Percentiles rank a stretch among this genome's conserved stretches.
Conservation (phyloP, 2,797 vertebrate species). For the Acipenser ruthenus region DNA sequence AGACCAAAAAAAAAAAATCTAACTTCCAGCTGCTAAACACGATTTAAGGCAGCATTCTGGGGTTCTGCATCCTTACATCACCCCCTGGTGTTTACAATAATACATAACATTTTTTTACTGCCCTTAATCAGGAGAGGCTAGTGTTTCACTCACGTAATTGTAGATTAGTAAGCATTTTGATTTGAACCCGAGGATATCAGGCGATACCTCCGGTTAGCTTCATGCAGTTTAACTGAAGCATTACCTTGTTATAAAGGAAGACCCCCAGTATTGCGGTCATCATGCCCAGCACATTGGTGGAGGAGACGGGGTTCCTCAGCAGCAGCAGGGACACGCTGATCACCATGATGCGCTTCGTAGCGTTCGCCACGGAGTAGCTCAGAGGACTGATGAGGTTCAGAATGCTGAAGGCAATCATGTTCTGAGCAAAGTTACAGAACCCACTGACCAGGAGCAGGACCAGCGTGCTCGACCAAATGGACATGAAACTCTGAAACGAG, state of each 20-base stretch:
- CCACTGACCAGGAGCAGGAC: conserved; percentile 87
- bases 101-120: conserved; percentile 6
- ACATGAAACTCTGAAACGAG: conserved; percentile 55
- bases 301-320: conserved; percentile 86
- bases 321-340: conserved; percentile 90
- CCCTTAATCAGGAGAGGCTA: too few species aligned
- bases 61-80: too few species aligned
- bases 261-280: conserved; percentile 93
- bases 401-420: conserved; percentile 94
- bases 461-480: conserved; percentile 74
- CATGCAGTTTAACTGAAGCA: background rate
- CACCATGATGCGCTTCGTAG: conserved; percentile 96
- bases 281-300: conserved; percentile 89
- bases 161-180: too few species aligned
- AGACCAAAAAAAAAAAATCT: too few species aligned
- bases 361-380: conserved; percentile 95
- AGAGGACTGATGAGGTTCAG: conserved; percentile 92
- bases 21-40: too few species aligned
- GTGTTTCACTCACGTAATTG: too few species aligned
- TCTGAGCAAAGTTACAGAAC: conserved; percentile 97
- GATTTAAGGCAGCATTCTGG: too few species aligned
- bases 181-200: too few species aligned
- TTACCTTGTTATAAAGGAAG: conserved; percentile 94
- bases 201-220: too few species aligned
- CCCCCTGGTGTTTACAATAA: too few species aligned